Percentiles rank a stretch among this genome's conserved stretches.
Evolutionary conservation across 2,113 vertebrate genomes (phyloP).

Genomic region (Perccottus glenii): DNA sequence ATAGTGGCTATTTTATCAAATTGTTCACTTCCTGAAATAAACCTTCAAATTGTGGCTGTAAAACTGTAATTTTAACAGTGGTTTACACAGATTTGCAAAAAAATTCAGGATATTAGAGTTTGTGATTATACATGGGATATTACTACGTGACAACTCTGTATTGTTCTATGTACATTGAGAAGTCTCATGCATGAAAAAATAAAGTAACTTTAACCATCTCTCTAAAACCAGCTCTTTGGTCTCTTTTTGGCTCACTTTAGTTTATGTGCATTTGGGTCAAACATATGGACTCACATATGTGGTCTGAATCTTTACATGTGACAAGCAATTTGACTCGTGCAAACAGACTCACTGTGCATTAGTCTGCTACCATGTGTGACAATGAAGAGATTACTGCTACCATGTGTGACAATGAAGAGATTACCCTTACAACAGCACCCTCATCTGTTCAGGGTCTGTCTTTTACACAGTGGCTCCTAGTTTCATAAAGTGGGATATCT

Average conservation of each 20-base stretch:
- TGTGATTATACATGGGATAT: background rate
- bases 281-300: constrained; percentile 14
- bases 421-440: constrained; percentile 48
- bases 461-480: background rate
- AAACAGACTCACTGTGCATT: constrained; percentile 9
- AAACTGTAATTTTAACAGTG: no score
- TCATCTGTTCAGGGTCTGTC: constrained; percentile 19
- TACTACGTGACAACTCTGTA: no score
- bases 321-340: constrained; percentile 34
- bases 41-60: no score
- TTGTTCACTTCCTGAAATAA: no score
- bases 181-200: background rate
- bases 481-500: background rate
- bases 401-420: background rate
- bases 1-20: no score
- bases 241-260: background rate
- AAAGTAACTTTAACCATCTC: background rate
- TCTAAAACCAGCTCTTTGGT: no score
- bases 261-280: constrained; percentile 1
- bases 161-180: background rate
- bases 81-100: no score
- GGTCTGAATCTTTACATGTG: constrained; percentile 32
- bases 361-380: background rate
- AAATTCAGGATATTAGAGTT: no score
- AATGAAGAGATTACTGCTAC: no score